These are phyloP conservation scores for Bombus pyrosoma DNA, from an alignment of 1,140 invertebrate genomes.

Conservation along the genomic window DNA sequence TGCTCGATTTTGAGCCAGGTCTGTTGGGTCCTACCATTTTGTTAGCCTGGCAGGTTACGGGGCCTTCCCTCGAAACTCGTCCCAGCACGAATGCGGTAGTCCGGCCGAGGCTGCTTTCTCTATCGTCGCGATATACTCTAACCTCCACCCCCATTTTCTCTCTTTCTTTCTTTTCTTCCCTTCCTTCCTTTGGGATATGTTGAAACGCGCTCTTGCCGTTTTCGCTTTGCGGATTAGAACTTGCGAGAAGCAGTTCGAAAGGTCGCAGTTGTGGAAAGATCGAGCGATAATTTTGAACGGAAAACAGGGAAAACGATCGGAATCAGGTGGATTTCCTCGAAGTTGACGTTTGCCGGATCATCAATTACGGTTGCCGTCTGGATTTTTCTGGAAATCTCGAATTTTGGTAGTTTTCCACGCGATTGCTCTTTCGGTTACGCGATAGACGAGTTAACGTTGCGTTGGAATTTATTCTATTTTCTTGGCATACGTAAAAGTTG, in stretches of 20 bases:
- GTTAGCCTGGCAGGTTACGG: constrained; percentile 69
- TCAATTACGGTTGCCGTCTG: too few species aligned
- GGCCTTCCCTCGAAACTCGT: constrained; percentile 71
- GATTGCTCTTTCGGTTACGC: not conserved
- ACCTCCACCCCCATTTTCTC: constrained; percentile 29
- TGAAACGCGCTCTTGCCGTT: not conserved
- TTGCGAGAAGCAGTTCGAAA: not conserved
- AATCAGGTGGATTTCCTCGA: too few species aligned
- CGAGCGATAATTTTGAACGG: too few species aligned
- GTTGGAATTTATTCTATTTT: not conserved
- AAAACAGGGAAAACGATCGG: too few species aligned
- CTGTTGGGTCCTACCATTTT: constrained; percentile 73
- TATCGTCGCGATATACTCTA: not conserved
- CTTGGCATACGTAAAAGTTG: not conserved
- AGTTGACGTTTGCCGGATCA: too few species aligned
- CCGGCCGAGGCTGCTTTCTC: constrained; percentile 28
- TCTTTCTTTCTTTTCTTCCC: not conserved
- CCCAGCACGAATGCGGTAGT: constrained; percentile 64
- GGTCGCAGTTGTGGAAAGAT: too few species aligned
- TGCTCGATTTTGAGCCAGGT: constrained; percentile 64
- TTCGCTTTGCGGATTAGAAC: not conserved
- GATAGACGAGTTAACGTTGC: not conserved
- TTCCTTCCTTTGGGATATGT: not conserved
- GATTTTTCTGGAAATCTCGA: too few species aligned
- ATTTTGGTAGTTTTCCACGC: too few species aligned